Evolutionary conservation across 2,888 invertebrate genomes (phyloP).

Genomic region (Mesoligia furuncula): DNA sequence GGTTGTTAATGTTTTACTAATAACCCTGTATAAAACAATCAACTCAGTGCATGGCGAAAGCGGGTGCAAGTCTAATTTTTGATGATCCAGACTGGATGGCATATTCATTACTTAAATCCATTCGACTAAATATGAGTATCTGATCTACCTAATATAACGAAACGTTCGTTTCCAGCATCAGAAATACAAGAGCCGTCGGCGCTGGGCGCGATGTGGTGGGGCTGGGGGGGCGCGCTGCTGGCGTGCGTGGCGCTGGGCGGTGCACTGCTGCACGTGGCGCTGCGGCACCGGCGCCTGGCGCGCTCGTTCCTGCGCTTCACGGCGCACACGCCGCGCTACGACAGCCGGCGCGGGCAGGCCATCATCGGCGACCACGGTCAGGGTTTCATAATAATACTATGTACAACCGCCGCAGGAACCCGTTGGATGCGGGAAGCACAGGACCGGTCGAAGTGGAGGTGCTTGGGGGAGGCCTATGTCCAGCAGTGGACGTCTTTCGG

Average conservation of each 20-base stretch:
- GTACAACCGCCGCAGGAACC: too few species aligned
- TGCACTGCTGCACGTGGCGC: constrained; percentile 91
- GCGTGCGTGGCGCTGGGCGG: constrained; percentile 86
- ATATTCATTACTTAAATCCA: not conserved
- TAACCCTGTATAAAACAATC: too few species aligned
- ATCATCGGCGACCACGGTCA: constrained; percentile 94
- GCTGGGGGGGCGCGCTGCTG: constrained; percentile 74
- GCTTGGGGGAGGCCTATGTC: too few species aligned
- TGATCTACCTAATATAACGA: not conserved
- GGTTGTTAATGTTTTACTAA: too few species aligned
- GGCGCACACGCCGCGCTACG: constrained; percentile 91
- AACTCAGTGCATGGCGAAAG: not conserved
- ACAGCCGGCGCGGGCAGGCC: constrained; percentile 96
- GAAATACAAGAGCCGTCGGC: constrained; percentile 49
- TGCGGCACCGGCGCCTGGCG: constrained; percentile 93
- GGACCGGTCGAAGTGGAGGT: too few species aligned
- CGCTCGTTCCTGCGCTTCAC: constrained; percentile 94
- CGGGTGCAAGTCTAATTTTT: too few species aligned
- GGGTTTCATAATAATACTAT: not conserved
- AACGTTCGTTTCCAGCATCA: constrained; percentile 16
- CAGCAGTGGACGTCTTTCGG: too few species aligned
- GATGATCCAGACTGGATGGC: not conserved
- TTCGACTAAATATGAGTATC: not conserved
- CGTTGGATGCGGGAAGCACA: too few species aligned
- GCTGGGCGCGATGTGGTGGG: constrained; percentile 76